A percentile compares a stretch with the other conserved stretches of the same genome.
phyloP scores from a whole-genome alignment of 2,797 vertebrate species.

The Lepidocolaptes lacrymiger region DNA sequence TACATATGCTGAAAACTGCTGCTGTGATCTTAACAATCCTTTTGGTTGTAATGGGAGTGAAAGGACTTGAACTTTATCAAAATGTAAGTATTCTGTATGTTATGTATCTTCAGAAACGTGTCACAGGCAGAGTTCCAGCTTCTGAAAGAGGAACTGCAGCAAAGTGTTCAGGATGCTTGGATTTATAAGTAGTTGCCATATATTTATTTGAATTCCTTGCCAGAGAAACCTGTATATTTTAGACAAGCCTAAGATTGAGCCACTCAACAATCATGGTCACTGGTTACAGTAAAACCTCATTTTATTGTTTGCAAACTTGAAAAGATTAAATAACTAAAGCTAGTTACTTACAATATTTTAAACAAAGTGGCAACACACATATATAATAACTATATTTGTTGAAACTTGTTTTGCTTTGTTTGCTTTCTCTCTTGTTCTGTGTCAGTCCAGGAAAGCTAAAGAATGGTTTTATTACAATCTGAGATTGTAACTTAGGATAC shows the following conservation, averaged over 20 bases:
- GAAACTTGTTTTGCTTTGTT: not conserved
- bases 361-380: not conserved
- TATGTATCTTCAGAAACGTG: not conserved
- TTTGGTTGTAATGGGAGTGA: not conserved
- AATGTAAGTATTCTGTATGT: not conserved
- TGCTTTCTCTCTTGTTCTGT: not conserved
- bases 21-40: not conserved
- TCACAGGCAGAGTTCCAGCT: not conserved
- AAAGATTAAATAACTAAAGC: not conserved
- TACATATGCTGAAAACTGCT: not conserved
- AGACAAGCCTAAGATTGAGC: not conserved
- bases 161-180: not conserved
- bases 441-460: not conserved
- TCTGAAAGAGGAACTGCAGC: not conserved
- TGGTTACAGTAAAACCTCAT: not conserved
- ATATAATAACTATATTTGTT: not conserved
- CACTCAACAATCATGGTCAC: not conserved
- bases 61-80: not conserved
- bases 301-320: not conserved
- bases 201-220: not conserved
- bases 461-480: not conserved
- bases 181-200: not conserved
- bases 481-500: not conserved
- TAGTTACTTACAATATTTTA: not conserved
- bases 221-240: not conserved